Percentiles rank a stretch among this genome's conserved stretches.
These are phyloP conservation scores for Archivesica marissinica DNA, from an alignment of 1,140 invertebrate genomes.

Conservation along the genomic window DNA sequence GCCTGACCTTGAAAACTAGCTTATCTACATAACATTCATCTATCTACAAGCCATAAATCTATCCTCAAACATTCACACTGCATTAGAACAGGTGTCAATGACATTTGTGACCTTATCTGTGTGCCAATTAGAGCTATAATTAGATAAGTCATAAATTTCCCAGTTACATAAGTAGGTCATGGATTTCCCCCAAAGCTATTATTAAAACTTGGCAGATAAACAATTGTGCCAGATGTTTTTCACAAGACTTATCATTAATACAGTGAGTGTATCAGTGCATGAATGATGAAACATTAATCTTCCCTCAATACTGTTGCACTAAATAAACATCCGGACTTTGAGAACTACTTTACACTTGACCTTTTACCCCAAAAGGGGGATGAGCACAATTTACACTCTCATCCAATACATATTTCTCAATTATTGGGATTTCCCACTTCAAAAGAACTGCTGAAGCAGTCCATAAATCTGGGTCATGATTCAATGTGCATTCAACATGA, in stretches of 20 bases:
- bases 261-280: conserved; percentile 16
- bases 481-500: conserved; percentile 27
- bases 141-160: conserved; percentile 49
- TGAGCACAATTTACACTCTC: conserved; percentile 35
- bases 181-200: conserved; percentile 55
- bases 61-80: background rate
- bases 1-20: conserved; percentile 36
- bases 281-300: conserved; percentile 59
- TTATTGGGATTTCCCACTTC: conserved; percentile 57
- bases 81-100: conserved; percentile 40
- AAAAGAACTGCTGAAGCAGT: conserved; percentile 1
- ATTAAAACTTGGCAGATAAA: conserved; percentile 47
- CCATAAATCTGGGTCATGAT: conserved; percentile 51
- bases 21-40: conserved; percentile 38
- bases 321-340: conserved; percentile 42
- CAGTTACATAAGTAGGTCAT: conserved; percentile 15
- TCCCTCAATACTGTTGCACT: conserved; percentile 5
- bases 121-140: conserved; percentile 56
- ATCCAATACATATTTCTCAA: conserved; percentile 36
- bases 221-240: conserved; percentile 51
- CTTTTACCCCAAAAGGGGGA: conserved; percentile 47
- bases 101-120: conserved; percentile 49
- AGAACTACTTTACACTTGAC: conserved; percentile 60
- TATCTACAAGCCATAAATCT: conserved; percentile 39
- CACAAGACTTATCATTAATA: conserved; percentile 16